These are phyloP conservation scores for Phengaris arion DNA, from an alignment of 2,888 invertebrate genomes.

Conservation along the genomic window DNA sequence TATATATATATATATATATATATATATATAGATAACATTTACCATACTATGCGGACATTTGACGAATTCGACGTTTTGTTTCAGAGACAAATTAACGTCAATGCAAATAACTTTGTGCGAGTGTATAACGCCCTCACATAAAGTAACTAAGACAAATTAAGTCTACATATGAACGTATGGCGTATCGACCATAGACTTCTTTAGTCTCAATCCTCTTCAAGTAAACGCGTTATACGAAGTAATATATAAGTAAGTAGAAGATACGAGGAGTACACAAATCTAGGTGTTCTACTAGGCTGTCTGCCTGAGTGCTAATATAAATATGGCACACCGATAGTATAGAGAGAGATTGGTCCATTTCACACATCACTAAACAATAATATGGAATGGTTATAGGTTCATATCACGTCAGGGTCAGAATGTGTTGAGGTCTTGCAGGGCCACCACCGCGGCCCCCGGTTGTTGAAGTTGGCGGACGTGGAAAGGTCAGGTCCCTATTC, in stretches of 20 bases:
- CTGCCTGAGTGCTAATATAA: constrained; percentile 25
- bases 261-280: constrained; percentile 16
- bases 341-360: constrained; percentile 33
- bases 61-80: neutral
- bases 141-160: neutral
- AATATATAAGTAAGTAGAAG: neutral
- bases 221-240: neutral
- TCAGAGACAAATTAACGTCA: neutral
- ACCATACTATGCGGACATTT: constrained; percentile 4
- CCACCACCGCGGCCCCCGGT: too few relatives aligned
- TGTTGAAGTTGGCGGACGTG: too few relatives aligned
- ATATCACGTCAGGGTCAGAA: neutral
- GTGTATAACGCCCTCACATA: neutral
- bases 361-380: constrained; percentile 28
- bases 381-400: neutral
- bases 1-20: too few relatives aligned
- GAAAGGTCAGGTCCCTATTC: too few relatives aligned
- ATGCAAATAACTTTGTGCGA: constrained; percentile 19
- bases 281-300: neutral
- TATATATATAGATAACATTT: constrained; percentile 1
- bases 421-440: neutral
- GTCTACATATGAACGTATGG: neutral
- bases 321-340: constrained; percentile 35
- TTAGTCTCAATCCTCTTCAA: neutral
- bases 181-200: neutral